These are phyloP conservation scores for Acanthoscelides obtectus DNA, from an alignment of 2,888 invertebrate species.

Conservation along the genomic window DNA sequence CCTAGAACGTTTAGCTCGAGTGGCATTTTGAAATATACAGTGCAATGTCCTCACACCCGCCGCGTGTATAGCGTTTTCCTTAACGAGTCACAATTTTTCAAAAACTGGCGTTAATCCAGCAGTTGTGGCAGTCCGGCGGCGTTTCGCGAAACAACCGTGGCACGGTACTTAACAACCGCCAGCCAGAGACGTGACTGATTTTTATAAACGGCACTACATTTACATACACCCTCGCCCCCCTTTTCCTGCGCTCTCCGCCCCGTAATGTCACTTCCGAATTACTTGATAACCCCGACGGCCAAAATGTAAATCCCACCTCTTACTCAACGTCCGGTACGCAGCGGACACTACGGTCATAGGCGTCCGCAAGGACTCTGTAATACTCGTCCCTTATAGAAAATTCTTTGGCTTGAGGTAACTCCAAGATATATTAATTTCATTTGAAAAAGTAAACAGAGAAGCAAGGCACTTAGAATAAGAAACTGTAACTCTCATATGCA, in stretches of 20 bases:
- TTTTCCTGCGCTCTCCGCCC: not conserved
- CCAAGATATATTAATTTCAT: too few relatives aligned
- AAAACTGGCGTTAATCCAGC: not conserved
- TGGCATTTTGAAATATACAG: not conserved
- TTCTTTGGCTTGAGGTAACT: too few relatives aligned
- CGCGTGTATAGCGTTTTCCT: not conserved
- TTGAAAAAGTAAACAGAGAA: too few relatives aligned
- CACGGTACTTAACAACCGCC: not conserved
- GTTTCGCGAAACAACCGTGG: not conserved
- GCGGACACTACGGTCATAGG: not conserved
- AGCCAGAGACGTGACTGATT: not conserved
- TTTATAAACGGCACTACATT: not conserved
- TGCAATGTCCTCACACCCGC: not conserved
- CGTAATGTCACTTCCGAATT: not conserved
- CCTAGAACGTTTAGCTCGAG: not conserved
- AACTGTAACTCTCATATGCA: too few relatives aligned
- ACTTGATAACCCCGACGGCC: not conserved
- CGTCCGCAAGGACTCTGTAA: not conserved
- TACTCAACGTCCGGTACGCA: not conserved
- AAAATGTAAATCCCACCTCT: not conserved
- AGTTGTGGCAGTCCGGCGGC: not conserved
- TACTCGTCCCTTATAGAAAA: too few relatives aligned
- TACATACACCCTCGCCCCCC: not conserved
- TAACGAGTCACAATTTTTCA: not conserved
- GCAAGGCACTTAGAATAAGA: too few relatives aligned